Conservation (phyloP, 2,113 vertebrate species). For the Tonatia bakeri region DNA sequence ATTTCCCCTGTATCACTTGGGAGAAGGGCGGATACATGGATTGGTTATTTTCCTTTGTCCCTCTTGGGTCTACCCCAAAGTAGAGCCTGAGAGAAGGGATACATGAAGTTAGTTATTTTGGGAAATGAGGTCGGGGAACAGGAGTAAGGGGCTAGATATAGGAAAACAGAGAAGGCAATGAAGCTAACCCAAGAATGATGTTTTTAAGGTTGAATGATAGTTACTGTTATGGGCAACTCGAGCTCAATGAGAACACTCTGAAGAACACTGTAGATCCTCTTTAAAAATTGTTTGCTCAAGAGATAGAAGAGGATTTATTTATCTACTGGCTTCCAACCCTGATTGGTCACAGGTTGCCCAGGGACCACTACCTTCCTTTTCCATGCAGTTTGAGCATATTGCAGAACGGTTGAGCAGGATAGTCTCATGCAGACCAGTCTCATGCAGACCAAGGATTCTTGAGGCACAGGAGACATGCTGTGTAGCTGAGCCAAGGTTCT, state of each 20-base stretch:
- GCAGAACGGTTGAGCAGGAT: not conserved
- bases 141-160: not conserved
- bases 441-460: not conserved
- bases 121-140: not conserved
- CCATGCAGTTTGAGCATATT: not conserved
- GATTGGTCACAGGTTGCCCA: not conserved
- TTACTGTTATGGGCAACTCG: not conserved
- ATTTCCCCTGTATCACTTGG: not conserved
- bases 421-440: not conserved
- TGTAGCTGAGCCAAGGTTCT: not conserved
- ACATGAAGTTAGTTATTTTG: not conserved
- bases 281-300: not conserved
- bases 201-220: not conserved
- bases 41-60: not conserved
- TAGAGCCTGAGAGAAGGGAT: not conserved
- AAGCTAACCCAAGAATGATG: not conserved
- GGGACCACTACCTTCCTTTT: not conserved
- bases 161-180: not conserved
- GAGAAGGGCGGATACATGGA: not conserved
- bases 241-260: not conserved
- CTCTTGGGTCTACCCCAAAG: not conserved
- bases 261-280: not conserved
- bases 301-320: not conserved
- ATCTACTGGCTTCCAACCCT: not conserved
- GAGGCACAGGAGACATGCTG: not conserved